Conservation (phyloP, 1,140 invertebrate species). For the Agrilus planipennis region DNA sequence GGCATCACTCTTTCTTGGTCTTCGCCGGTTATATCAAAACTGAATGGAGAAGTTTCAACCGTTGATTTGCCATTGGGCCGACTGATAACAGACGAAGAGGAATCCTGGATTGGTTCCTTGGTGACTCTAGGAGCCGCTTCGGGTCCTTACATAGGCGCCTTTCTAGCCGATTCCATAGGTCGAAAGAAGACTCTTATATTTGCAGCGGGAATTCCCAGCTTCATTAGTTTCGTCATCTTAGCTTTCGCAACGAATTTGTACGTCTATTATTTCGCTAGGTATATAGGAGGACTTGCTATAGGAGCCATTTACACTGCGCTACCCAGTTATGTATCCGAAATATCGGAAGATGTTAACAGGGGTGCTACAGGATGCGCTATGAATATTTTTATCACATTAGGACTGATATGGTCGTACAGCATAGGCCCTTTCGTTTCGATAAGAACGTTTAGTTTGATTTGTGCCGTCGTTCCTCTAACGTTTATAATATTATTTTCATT, state of each 20-base stretch:
- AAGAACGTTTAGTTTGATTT: conserved; percentile 42
- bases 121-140: conserved; percentile 66
- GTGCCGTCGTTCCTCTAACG: conserved; percentile 34
- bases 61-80: conserved; percentile 35
- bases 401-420: conserved; percentile 34
- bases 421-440: conserved; percentile 43
- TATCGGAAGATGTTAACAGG: conserved; percentile 28
- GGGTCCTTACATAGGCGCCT: conserved; percentile 48
- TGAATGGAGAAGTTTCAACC: conserved; percentile 28
- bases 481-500: conserved; percentile 39
- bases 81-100: conserved; percentile 37
- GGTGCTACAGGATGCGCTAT: conserved; percentile 13
- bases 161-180: conserved; percentile 50
- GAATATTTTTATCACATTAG: conserved; percentile 15
- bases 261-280: conserved; percentile 29
- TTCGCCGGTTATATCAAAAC: conserved; percentile 50
- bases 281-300: conserved; percentile 33
- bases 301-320: conserved; percentile 37
- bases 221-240: conserved; percentile 32
- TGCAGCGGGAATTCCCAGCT: conserved; percentile 27
- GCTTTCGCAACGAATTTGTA: conserved; percentile 29
- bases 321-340: conserved; percentile 39
- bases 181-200: conserved; percentile 34
- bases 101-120: conserved; percentile 70
- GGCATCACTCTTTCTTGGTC: conserved; percentile 60